These are phyloP conservation scores for Dendrolimus punctatus DNA, from an alignment of 1,140 invertebrate genomes.

Conservation along the genomic window DNA sequence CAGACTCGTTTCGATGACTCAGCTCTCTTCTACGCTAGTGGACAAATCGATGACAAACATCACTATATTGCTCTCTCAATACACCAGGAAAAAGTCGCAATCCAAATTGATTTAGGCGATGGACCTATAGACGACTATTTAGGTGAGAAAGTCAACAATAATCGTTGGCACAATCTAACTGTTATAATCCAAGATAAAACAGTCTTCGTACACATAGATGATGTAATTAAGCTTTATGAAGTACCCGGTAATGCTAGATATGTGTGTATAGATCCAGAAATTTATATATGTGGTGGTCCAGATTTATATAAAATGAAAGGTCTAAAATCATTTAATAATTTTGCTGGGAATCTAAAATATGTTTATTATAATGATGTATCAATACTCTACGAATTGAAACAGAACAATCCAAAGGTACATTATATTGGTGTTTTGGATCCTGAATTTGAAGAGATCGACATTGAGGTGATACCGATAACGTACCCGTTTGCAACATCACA, in stretches of 20 bases:
- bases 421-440: slow-evolving; percentile 86
- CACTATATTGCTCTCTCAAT: slow-evolving; percentile 90
- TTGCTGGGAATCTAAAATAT: slow-evolving; percentile 90
- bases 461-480: slow-evolving; percentile 91
- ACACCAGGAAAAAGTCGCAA: slow-evolving; percentile 82
- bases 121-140: slow-evolving; percentile 79
- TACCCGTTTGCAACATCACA: slow-evolving; percentile 92
- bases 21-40: slow-evolving; percentile 89
- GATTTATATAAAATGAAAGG: slow-evolving; percentile 85
- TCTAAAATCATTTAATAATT: slow-evolving; percentile 82
- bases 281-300: slow-evolving; percentile 91
- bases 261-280: slow-evolving; percentile 93
- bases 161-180: slow-evolving; percentile 92
- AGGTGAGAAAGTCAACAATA: slow-evolving; percentile 79
- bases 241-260: slow-evolving; percentile 82
- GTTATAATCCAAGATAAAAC: slow-evolving; percentile 83
- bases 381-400: slow-evolving; percentile 89
- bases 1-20: slow-evolving; percentile 90
- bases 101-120: slow-evolving; percentile 89
- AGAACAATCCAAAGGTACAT: slow-evolving; percentile 86
- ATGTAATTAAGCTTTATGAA: slow-evolving; percentile 77
- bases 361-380: slow-evolving; percentile 95
- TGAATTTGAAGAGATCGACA: slow-evolving; percentile 87
- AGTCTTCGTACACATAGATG: slow-evolving; percentile 83
- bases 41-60: slow-evolving; percentile 83